Percentiles rank a stretch among this genome's conserved stretches.
phyloP scores from a whole-genome alignment of 2,113 vertebrate genomes.

The Dunckerocampus dactyliophorus region DNA sequence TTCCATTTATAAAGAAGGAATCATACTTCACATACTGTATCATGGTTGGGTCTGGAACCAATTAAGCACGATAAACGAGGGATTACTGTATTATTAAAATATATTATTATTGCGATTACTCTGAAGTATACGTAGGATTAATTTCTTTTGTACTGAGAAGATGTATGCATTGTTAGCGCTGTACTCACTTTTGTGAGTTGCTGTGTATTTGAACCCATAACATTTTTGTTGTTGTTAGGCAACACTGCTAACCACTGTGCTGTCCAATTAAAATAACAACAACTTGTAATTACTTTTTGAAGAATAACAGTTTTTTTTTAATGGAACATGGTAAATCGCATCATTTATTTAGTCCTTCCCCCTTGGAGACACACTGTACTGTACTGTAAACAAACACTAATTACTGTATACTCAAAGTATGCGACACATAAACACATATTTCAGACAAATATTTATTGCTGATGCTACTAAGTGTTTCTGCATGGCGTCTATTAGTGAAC shows the following conservation, averaged over 20 bases:
- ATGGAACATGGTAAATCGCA: neutral
- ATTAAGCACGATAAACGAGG: no score
- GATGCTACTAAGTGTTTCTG: constrained; percentile 8
- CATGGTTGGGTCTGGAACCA: no score
- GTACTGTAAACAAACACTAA: neutral
- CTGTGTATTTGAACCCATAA: no score
- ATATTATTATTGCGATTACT: no score
- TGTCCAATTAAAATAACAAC: neutral
- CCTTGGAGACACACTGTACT: neutral
- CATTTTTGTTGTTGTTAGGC: neutral
- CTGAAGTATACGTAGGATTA: no score
- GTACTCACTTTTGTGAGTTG: no score
- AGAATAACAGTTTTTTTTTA: neutral
- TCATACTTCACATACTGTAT: no score
- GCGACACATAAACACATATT: neutral
- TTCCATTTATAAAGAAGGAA: no score
- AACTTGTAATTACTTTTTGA: neutral
- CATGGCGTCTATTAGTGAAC: constrained; percentile 10
- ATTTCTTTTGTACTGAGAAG: no score
- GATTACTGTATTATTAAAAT: no score
- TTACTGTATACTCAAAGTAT: neutral
- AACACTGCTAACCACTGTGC: neutral
- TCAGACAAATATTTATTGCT: constrained; percentile 9
- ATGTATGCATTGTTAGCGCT: no score
- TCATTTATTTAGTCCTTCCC: neutral